Base-by-base conservation (phyloP, 1,140 invertebrate species). In the Laodelphax striatellus region DNA sequence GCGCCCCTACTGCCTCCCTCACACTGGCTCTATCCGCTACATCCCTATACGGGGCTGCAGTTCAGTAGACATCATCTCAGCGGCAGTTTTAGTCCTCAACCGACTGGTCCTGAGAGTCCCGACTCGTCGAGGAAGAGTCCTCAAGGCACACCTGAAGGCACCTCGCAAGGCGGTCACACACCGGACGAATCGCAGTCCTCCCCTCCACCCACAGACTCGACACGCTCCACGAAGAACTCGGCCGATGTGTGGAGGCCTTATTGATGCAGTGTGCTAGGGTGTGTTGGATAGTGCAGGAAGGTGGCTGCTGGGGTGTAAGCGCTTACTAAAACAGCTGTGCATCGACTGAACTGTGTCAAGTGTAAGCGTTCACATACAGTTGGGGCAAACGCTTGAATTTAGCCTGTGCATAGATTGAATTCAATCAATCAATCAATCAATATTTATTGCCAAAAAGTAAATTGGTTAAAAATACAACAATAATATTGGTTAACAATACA, bases 1-100 rank as follows among this genome's bases (percentile, higher is more conserved):
- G 79, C 82, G 4, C 83, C 84, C 0, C 71, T 87, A 9, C 82
- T 83, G n/a, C 82, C 83, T 3, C 82, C 84, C 1, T 82, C 82
- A 34, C 84, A 85, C 57, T 87, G 84, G 84, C 72, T 87, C 0
- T 87, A 87, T 68, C 83, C 82, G 0, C 84, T 86, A 66, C 66
- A 64, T 28, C 59, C 66, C 22, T 66, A 60, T 44, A 61, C 60
- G 19, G 57, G 43, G 44, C 63, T 44, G n/a, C 62, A 28, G 22
- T 44, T 58, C 4, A 61, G 24, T 28, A 28, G 24, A 28, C 24
- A 28, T 6, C 24, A 28, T 28, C 24, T 28, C 2, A 6, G 24
- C 2, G 57, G 52, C 55, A 50, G 17, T 13, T 28, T 34, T 5
- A 53, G n/a, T 24, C 28, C 2, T 2, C 17, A 55, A 44, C 16